Evolutionary conservation across 2,113 vertebrate species (phyloP), one percentile per base, ranked within the genome.

Genomic region (Periophthalmodon schlosseri): DNA sequence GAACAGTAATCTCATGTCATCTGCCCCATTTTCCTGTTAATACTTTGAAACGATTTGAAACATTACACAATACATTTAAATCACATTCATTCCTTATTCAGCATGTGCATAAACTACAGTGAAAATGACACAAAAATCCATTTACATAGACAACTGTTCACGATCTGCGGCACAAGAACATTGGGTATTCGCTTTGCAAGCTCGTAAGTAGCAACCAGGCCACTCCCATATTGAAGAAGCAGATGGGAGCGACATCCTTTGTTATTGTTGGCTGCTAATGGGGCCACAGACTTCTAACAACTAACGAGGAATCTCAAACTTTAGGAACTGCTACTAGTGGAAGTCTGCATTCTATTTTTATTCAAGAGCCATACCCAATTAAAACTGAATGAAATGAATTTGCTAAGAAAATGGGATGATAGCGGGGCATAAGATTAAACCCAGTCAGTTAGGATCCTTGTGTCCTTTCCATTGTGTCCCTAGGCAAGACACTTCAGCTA

Each of bases 201-300:
- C 20, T 34, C 2, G 58, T 63, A 18, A 63, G 24, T 18, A 18
- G 28, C 60, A 34, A 63, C 16, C 28, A 10, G 28, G 60, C 60
- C 60, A 63, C 28, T 63, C 60, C 60, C 28, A 63, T 23, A 6
- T 63, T 9, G 15, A 34, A 63, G 28, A 34, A 33, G 60, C 60
- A 63, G 60, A 63, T 63, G 60, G 60, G 16, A 34, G 60, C 14
- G 18, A 18, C 60, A 63, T 63, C 14, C 28, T 63, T 63, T 63
- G 60, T 63, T 63, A 34, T 63, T 34, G 60, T 33, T 63, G 60
- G 60, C 60, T 34, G 28, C 28, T 34, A 63, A 63, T 63, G 60
- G 60, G 28, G 24, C 15, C 60, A 63, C 24, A 34, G 60, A 20
- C 60, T 34, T 63, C 8, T 16, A 63, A 63, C 60, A 63, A 63